These are phyloP conservation scores for Portevinia maculata DNA, from an alignment of 2,888 invertebrate genomes.

Conservation along the genomic window DNA sequence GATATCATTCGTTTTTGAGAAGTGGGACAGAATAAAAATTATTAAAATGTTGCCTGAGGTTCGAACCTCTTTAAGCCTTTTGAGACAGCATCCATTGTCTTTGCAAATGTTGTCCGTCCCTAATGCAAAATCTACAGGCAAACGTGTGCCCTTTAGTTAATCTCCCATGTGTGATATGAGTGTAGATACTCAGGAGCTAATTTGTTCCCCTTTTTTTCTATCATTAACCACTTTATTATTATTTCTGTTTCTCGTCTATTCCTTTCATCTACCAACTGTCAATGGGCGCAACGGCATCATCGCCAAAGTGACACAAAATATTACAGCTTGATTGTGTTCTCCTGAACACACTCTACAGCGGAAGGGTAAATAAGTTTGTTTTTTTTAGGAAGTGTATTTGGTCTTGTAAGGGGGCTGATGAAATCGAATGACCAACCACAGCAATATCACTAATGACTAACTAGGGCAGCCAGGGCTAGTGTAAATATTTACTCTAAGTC, in stretches of 20 bases:
- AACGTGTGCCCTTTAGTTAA: too few species aligned
- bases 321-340: slow-evolving; percentile 9
- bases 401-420: slow-evolving; percentile 3
- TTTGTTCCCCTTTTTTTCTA: not conserved
- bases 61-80: too few species aligned
- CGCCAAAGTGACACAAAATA: not conserved
- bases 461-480: not conserved
- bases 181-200: not conserved
- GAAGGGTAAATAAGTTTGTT: not conserved
- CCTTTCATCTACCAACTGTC: slow-evolving; percentile 9
- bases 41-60: too few species aligned
- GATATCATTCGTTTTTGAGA: too few species aligned
- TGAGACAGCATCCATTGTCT: too few species aligned
- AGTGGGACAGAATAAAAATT: too few species aligned
- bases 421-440: not conserved
- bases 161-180: too few species aligned
- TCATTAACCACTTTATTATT: not conserved
- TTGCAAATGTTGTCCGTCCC: too few species aligned
- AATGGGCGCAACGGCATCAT: slow-evolving; percentile 14
- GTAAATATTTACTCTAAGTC: slow-evolving; percentile 41
- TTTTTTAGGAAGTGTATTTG: slow-evolving; percentile 1
- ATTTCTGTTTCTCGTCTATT: not conserved
- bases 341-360: not conserved
- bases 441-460: slow-evolving; percentile 35
- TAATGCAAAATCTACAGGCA: too few species aligned